Conservation (phyloP, 2,888 invertebrate genomes). For the Ephialtes manifestator region DNA sequence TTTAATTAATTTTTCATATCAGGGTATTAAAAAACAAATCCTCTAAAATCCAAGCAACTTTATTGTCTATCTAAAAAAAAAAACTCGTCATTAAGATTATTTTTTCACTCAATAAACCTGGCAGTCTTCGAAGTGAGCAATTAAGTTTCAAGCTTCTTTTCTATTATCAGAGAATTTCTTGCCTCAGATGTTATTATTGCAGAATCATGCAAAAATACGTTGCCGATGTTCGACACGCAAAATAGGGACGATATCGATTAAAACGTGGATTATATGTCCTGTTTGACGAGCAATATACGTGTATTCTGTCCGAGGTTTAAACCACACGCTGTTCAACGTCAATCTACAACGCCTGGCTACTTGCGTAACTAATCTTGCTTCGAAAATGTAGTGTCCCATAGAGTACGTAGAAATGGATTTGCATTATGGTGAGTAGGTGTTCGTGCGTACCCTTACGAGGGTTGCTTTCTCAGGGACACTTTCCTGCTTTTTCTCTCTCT, state of each 20-base stretch:
- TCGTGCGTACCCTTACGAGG: conserved; percentile 3
- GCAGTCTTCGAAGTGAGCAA: background rate
- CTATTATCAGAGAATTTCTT: background rate
- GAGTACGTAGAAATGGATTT: background rate
- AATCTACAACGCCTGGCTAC: background rate
- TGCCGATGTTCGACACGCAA: background rate
- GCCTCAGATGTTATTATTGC: background rate
- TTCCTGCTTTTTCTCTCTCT: background rate
- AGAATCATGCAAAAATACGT: background rate
- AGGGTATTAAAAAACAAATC: too few relatives aligned
- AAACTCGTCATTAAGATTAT: too few relatives aligned
- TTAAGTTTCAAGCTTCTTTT: background rate
- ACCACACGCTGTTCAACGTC: conserved; percentile 2
- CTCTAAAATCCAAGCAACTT: too few relatives aligned
- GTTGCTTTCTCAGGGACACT: background rate
- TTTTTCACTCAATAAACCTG: too few relatives aligned
- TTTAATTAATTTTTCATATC: too few relatives aligned
- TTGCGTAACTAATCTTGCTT: background rate
- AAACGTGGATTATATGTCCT: background rate
- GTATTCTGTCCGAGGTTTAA: background rate
- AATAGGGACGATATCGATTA: conserved; percentile 12
- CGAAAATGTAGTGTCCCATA: background rate
- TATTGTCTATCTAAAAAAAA: too few relatives aligned
- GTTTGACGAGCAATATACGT: background rate
- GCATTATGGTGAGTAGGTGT: background rate